Evolutionary conservation across 2,797 vertebrate genomes (phyloP), one percentile per base, ranked within the genome.

Genomic region (Sternotherus odoratus): DNA sequence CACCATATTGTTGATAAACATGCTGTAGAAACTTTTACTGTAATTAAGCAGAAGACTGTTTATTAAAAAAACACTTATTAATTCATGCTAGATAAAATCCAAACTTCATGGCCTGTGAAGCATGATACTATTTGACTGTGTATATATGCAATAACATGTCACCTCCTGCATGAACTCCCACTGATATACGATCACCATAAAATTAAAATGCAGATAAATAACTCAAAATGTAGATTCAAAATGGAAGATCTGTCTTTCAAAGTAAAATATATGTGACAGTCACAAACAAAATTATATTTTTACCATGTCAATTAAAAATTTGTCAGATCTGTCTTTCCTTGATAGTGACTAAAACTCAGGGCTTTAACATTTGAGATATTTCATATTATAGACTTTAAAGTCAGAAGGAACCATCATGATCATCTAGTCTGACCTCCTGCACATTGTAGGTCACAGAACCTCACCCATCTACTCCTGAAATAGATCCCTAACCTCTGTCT

Each of bases 11-110:
- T 82, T 50, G 83, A 94, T 17, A 89, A 85, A 95, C 49, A 77
- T 79, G 39, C 83, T 86, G 48, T 26, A 93, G 91, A 96, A 86
- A 49, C 86, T 88, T 89, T 50, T 66, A n/a, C 74, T 87, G n/a
- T 91, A 96, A 96, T 97, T 95, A 96, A 92, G 79, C 49, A 56
- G 83, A 92, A 86, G 75, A 92, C 79, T 89, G 81, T 95, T 92
- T 91, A 92, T 96, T 85, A 88, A 93, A 96, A 96, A 96, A 85
- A 1, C 12, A 83, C 43, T 83, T 86, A 49, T 57, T 96, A 63
- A 92, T 97, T 94, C 72, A 75, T 91, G 77, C 57, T 77, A 92
- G 89, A 96, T 87, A 94, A 77, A 96, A 91, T 89, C 86, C 83
- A 79, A 94, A 95, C 78, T 90, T 93, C 90, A 96, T 2, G 21